phyloP scores from a whole-genome alignment of 2,888 invertebrate species.

The Gastrophysa polygoni region DNA sequence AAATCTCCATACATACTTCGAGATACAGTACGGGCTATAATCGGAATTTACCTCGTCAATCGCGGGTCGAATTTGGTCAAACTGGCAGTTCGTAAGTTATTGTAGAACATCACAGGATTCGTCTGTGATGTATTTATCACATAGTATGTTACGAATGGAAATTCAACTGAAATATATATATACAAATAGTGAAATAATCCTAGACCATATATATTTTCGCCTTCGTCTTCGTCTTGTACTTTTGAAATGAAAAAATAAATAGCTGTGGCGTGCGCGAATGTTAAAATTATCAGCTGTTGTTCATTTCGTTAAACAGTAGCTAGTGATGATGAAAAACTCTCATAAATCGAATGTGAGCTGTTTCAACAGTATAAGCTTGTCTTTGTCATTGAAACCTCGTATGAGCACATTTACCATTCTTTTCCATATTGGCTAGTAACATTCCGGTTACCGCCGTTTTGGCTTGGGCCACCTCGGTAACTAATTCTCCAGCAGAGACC shows the following conservation, averaged over 20 bases:
- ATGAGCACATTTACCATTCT: constrained; percentile 64
- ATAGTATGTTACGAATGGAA: constrained; percentile 90
- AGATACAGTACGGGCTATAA: too few species aligned
- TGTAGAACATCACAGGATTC: constrained; percentile 85
- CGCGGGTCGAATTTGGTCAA: constrained; percentile 87
- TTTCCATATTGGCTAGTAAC: constrained; percentile 89
- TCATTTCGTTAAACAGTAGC: too few species aligned
- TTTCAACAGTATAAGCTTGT: too few species aligned
- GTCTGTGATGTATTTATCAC: constrained; percentile 87
- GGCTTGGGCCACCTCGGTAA: constrained; percentile 76
- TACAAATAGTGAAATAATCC: too few species aligned
- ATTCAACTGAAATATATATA: constrained; percentile 76
- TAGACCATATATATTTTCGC: too few species aligned
- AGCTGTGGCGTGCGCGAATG: too few species aligned
- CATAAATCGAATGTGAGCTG: too few species aligned
- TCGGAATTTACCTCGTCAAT: constrained; percentile 71
- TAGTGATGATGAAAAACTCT: too few species aligned
- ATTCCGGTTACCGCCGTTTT: constrained; percentile 81
- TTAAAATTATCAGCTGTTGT: too few species aligned
- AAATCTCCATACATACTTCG: neutral
- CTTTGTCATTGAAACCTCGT: too few species aligned
- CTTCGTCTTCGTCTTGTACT: too few species aligned
- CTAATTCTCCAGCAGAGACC: constrained; percentile 75
- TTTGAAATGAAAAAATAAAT: too few species aligned
- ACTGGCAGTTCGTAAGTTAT: constrained; percentile 82